These are phyloP conservation scores for Andrena trimmerana DNA, from an alignment of 2,888 invertebrate species.

Conservation along the genomic window DNA sequence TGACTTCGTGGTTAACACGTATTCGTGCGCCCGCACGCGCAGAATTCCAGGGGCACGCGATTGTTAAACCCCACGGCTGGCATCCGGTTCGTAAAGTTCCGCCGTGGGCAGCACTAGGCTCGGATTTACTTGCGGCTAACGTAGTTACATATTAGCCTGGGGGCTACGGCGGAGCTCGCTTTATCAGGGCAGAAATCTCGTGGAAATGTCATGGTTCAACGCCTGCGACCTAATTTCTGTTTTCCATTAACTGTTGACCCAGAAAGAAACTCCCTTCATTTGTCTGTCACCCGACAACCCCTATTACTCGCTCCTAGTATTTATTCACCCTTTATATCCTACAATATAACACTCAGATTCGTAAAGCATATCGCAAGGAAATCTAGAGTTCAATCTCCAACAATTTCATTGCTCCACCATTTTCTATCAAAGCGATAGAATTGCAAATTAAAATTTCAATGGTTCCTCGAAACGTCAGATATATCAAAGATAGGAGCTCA, in stretches of 20 bases:
- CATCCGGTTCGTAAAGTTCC: constrained; percentile 74
- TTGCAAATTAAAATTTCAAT: too few relatives aligned
- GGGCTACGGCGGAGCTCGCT: constrained; percentile 49
- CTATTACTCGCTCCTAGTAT: constrained; percentile 1
- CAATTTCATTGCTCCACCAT: too few relatives aligned
- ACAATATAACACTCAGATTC: too few relatives aligned
- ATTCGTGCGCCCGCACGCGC: constrained; percentile 52
- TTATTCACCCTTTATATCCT: too few relatives aligned
- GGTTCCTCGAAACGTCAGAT: too few relatives aligned
- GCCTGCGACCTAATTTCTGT: constrained; percentile 37
- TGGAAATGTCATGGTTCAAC: constrained; percentile 60
- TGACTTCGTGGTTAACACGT: constrained; percentile 62
- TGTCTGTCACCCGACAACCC: background rate
- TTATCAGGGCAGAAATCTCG: constrained; percentile 62
- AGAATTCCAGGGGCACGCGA: constrained; percentile 68
- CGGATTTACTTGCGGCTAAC: constrained; percentile 67
- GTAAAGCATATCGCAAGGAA: too few relatives aligned
- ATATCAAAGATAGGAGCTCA: too few relatives aligned
- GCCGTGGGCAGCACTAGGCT: constrained; percentile 54
- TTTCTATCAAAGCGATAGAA: too few relatives aligned
- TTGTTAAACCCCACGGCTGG: constrained; percentile 65
- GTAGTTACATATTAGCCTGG: constrained; percentile 55
- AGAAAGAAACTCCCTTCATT: background rate
- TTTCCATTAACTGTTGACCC: constrained; percentile 15
- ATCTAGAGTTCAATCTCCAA: too few relatives aligned